Conservation (phyloP, 2,888 invertebrate genomes). For the Caenorhabditis imperialis region DNA sequence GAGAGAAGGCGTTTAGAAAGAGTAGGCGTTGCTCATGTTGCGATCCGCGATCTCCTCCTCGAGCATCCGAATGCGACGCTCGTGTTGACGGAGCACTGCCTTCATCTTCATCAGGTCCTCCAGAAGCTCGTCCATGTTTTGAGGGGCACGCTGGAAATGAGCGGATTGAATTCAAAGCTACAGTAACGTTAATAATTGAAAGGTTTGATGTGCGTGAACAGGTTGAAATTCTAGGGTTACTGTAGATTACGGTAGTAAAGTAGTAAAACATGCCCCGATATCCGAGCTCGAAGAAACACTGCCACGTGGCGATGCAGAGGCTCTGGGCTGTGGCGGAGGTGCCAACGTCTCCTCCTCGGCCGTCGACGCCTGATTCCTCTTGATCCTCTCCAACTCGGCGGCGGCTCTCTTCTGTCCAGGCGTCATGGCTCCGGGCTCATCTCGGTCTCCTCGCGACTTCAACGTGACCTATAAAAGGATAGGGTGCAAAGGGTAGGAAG, state of each 20-base stretch:
- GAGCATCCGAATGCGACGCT: conserved; percentile 76
- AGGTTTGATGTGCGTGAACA: too few relatives aligned
- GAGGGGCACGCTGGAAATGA: conserved; percentile 56
- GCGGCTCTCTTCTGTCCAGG: conserved; percentile 76
- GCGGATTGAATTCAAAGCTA: too few relatives aligned
- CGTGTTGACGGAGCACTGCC: conserved; percentile 76
- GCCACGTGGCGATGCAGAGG: conserved; percentile 48
- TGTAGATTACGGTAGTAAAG: too few relatives aligned
- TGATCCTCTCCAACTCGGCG: conserved; percentile 74
- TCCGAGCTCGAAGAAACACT: conserved; percentile 54
- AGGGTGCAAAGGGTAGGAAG: conserved; percentile 13
- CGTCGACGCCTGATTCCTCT: conserved; percentile 66
- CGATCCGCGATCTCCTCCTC: conserved; percentile 76
- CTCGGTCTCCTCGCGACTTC: conserved; percentile 64
- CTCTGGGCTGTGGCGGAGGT: conserved; percentile 48
- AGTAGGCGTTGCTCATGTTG: conserved; percentile 72
- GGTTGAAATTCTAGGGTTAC: too few relatives aligned
- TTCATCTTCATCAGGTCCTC: conserved; percentile 76
- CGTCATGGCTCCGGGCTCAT: conserved; percentile 64
- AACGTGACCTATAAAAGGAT: conserved; percentile 57
- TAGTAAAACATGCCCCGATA: conserved; percentile 35
- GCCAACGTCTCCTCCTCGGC: conserved; percentile 57
- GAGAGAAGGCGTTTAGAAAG: conserved; percentile 37
- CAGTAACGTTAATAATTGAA: neutral
- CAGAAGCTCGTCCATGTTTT: conserved; percentile 67